phyloP scores from a whole-genome alignment of 2,888 invertebrate species.

The Phytoseiulus persimilis region DNA sequence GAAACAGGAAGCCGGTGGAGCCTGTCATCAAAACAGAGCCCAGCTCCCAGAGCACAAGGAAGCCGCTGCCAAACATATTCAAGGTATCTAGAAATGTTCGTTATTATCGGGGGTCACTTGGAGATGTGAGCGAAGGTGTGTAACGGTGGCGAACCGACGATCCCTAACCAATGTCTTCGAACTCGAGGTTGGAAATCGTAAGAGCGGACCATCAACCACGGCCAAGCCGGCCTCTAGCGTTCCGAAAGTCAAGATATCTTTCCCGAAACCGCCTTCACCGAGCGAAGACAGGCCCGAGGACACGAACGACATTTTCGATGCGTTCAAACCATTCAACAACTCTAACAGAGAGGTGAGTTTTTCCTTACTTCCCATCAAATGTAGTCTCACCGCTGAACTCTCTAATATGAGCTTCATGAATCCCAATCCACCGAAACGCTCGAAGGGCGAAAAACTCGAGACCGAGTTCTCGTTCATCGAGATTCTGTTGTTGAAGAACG shows the following conservation, averaged over 20 bases:
- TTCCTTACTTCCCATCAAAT: too few relatives aligned
- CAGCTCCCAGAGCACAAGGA: slow-evolving; percentile 1
- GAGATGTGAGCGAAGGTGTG: too few relatives aligned
- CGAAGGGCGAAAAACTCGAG: too few relatives aligned
- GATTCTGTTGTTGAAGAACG: too few relatives aligned
- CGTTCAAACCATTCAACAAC: slow-evolving; percentile 41
- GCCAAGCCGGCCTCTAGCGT: slow-evolving; percentile 41
- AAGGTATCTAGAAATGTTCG: not conserved
- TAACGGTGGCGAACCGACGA: too few relatives aligned
- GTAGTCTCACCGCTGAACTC: too few relatives aligned
- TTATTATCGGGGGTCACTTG: too few relatives aligned
- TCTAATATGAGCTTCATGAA: too few relatives aligned
- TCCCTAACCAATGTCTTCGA: not conserved
- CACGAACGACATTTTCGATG: slow-evolving; percentile 41
- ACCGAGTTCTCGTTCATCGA: not conserved
- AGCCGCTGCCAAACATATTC: slow-evolving; percentile 24
- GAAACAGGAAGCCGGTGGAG: slow-evolving; percentile 27
- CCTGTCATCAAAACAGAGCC: slow-evolving; percentile 25
- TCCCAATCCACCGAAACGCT: too few relatives aligned
- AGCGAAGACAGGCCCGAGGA: slow-evolving; percentile 39
- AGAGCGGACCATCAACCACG: slow-evolving; percentile 43
- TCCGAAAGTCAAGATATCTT: slow-evolving; percentile 41
- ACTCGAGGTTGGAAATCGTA: slow-evolving; percentile 42
- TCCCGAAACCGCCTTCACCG: slow-evolving; percentile 42
- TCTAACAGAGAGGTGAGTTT: slow-evolving; percentile 40